phyloP scores from a whole-genome alignment of 2,113 vertebrate species.

The Ancistrus triradiatus region DNA sequence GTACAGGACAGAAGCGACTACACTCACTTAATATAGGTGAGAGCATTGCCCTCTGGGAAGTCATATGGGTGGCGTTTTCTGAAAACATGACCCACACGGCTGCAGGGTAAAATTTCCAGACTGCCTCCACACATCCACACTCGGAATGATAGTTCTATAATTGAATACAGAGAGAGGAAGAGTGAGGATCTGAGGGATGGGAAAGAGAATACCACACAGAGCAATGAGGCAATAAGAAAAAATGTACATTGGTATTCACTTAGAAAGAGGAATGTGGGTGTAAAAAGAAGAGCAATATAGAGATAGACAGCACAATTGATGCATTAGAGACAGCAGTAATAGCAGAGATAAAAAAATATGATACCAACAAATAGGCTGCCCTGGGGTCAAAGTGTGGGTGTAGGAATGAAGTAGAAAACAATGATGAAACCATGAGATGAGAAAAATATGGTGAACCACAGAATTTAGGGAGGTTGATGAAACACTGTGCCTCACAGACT shows the following conservation, averaged over 20 bases:
- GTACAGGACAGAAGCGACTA: too few relatives aligned
- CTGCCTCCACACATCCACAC: slow-evolving; percentile 99
- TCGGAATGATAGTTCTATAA: slow-evolving; percentile 92
- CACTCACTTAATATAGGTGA: slow-evolving; percentile 96
- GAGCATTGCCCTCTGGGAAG: slow-evolving; percentile 95
- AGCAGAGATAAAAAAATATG: background rate
- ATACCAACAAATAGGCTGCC: too few relatives aligned
- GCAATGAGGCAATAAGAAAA: background rate
- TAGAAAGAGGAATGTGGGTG: background rate
- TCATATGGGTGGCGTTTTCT: slow-evolving; percentile 96
- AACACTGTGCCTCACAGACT: too few relatives aligned
- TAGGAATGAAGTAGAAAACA: too few relatives aligned
- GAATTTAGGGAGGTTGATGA: too few relatives aligned
- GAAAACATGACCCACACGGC: slow-evolving; percentile 95
- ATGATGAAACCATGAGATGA: too few relatives aligned
- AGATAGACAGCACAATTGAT: background rate
- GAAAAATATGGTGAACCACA: too few relatives aligned
- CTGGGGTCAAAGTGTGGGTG: too few relatives aligned
- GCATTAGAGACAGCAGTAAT: background rate
- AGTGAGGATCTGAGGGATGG: background rate
- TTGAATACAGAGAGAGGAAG: background rate
- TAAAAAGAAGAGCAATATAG: background rate
- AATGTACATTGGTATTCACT: background rate
- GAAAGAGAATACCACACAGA: background rate
- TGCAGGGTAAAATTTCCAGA: slow-evolving; percentile 96